Evolutionary conservation across 2,113 vertebrate species (phyloP), one percentile per base, ranked within the genome.

Genomic region (Phocoena sinus): DNA sequence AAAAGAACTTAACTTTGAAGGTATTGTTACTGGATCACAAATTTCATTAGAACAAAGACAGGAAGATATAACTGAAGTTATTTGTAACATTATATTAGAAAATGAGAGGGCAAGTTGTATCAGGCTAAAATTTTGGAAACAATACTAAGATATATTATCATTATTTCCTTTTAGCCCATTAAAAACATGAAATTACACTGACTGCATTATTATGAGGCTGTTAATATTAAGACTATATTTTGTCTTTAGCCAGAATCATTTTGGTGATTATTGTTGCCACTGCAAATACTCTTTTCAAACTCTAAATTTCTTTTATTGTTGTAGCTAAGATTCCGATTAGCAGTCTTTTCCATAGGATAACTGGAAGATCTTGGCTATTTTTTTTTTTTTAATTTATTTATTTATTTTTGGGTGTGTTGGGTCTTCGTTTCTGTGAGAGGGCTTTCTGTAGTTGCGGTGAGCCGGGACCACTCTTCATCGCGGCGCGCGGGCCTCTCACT

Each of bases 241-340:
- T 5, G 68, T 28, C 63, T 97, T 95, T 95, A 95, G 8, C 41
- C 73, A 98, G 41, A 98, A 85, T 7, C 65, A 26, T 85, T 97
- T 97, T 93, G 20, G 20, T 83, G 18, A 89, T 97, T 79, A 97
- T 5, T 83, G 73, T 89, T 71, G 74, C 41, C 94, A 96, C 73
- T 93, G 92, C 81, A 79, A 97, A 76, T 58, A 83, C 80, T 94
- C 56, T 79, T 41, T 96, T 94, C 21, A 96, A 91, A 89, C 84
- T 63, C 65, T 98, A 96, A 97, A 96, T 95, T 68, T 76, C 90
- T 97, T 94, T 98, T 92, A 86, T 93, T 97, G 85, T 5, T 6
- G 82, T 90, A 87, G 26, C 68, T 93, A 21, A 67, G 26, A 91
- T 96, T 80, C 23, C 65, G 20, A 87, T 47, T 68, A 87, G 41